Base-by-base conservation (phyloP, 2,888 invertebrate species). In the Pristionchus fissidentatus region DNA sequence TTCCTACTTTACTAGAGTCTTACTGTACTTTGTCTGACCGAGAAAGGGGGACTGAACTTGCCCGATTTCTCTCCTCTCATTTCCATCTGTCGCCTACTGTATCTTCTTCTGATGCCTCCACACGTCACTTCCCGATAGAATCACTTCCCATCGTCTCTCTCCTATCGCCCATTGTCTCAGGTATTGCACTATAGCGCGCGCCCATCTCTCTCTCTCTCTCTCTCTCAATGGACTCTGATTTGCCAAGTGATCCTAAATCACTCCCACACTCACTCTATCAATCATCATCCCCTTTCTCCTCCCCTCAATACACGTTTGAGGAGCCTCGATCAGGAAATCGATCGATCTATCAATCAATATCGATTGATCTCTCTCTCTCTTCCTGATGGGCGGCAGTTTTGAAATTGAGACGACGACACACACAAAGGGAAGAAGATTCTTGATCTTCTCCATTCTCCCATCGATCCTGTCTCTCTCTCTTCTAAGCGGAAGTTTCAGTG, bases 211-310 rank as follows among this genome's bases (percentile, higher is more conserved):
- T 46, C 75, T 29, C 49, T 49, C 75, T 29, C 43, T 26, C 41
- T 10, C 26, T 38, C 29, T 41, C 1, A 22, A 35, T 49, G 46
- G 26, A 32, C 32, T 66, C 38, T 35, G 41, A 38, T 70, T 41
- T 70, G n/a, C 41, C n/a, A 70, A 70, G 70, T 41, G 70, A 70
- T 70, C 70, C 70, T 70, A 70, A 70, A 70, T 70, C 70, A 70
- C 77, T 41, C 52, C 26, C 49, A 22, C 77, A 49, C 52, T 35
- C 49, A 22, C 10, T 29, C 77, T 49, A 77, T 49, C 77, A 46
- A 77, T 77, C 46, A 52, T 77, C 52, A 29, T 49, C 29, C 46
- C 77, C 46, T 46, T 49, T 49, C 49, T 46, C 32, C 77, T 41
- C 70, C 32, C 26, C 32, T 77, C 77, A 49, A 77, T 52, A 49